phyloP scores from a whole-genome alignment of 2,888 invertebrate genomes.

The Eueremaeus valkanovi region DNA sequence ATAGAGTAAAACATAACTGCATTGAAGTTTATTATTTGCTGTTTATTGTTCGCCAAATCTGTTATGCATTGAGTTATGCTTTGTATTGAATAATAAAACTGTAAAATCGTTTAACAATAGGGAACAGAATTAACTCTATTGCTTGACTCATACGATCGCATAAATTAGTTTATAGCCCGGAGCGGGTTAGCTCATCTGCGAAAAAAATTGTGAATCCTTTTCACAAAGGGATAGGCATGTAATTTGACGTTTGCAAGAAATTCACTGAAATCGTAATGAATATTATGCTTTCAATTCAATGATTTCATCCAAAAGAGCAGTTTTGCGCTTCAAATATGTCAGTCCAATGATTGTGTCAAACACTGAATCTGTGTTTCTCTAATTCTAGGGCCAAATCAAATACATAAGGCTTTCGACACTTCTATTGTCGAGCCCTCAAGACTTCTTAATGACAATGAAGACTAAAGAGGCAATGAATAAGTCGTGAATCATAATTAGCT shows the following conservation, averaged over 20 bases:
- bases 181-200: neutral
- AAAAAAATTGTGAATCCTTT: neutral
- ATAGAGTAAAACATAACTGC: no score
- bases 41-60: no score
- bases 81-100: neutral
- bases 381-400: neutral
- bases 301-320: neutral
- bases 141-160: constrained; percentile 1
- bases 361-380: neutral
- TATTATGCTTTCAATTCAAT: neutral
- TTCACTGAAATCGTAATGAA: constrained; percentile 21
- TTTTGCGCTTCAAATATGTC: neutral
- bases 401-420: neutral
- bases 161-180: neutral
- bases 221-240: neutral
- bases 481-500: constrained; percentile 1
- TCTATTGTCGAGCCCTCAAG: neutral
- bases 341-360: neutral
- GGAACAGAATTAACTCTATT: neutral
- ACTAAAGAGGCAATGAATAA: neutral
- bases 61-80: neutral
- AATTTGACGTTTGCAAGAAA: neutral
- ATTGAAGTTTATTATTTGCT: no score
- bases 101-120: constrained; percentile 3
- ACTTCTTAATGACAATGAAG: neutral